Evolutionary conservation across 1,140 invertebrate genomes (phyloP).

Genomic region (Drosophila paulistorum): DNA sequence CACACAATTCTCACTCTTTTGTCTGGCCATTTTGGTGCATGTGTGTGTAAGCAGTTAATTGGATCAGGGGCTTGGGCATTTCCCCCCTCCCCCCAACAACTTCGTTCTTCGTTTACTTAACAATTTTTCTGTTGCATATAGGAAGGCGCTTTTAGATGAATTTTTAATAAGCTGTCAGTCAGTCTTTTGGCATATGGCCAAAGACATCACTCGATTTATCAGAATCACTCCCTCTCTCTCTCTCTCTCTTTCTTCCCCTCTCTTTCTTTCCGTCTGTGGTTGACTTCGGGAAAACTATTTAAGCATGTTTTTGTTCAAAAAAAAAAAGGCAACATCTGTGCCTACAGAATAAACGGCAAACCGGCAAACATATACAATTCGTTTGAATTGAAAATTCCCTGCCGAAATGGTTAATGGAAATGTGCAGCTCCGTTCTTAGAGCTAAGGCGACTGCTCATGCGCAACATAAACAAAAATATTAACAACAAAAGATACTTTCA

Average conservation of each 20-base stretch:
- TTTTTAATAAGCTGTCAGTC: constrained; percentile 74
- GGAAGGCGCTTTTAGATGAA: constrained; percentile 64
- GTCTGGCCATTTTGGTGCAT: constrained; percentile 78
- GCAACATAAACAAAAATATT: constrained; percentile 65
- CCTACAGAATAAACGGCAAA: neutral
- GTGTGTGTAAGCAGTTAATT: constrained; percentile 81
- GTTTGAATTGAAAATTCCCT: constrained; percentile 54
- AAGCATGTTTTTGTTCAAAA: constrained; percentile 68
- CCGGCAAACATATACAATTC: constrained; percentile 45
- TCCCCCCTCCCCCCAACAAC: neutral
- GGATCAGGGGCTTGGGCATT: constrained; percentile 64
- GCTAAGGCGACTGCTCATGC: constrained; percentile 59
- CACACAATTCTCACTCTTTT: constrained; percentile 22
- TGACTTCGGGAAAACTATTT: constrained; percentile 69
- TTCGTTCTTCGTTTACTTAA: neutral
- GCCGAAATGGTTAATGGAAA: constrained; percentile 56
- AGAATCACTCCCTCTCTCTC: neutral
- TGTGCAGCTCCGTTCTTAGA: constrained; percentile 9
- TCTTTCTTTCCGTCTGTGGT: neutral
- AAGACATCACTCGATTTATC: constrained; percentile 54
- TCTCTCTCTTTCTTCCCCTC: constrained; percentile 15
- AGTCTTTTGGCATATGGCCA: constrained; percentile 4
- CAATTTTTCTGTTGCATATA: constrained; percentile 59
- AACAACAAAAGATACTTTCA: constrained; percentile 49
- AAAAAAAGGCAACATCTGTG: constrained; percentile 51